A percentile compares a stretch with the other conserved stretches of the same genome.
phyloP scores from a whole-genome alignment of 2,797 vertebrate species.

The Sphenopsis melanotis region DNA sequence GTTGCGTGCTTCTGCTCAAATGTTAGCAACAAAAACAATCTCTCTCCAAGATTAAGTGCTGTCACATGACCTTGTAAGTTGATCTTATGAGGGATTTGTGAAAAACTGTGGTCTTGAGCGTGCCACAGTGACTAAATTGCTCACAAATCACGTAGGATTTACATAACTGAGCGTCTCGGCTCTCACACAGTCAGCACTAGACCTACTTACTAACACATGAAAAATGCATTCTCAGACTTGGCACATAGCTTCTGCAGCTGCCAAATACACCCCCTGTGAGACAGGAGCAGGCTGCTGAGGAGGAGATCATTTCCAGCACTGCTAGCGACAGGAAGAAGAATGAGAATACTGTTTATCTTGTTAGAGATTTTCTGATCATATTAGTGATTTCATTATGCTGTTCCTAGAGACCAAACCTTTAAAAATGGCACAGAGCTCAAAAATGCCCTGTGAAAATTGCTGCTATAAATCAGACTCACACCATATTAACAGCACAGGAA shows the following conservation, averaged over 20 bases:
- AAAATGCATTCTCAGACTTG: slow-evolving; percentile 39
- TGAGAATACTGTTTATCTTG: slow-evolving; percentile 43
- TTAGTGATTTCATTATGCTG: slow-evolving; percentile 47
- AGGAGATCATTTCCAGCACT: slow-evolving; percentile 32
- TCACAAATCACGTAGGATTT: neutral
- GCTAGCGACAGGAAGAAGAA: slow-evolving; percentile 48
- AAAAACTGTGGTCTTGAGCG: neutral
- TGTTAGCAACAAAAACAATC: neutral
- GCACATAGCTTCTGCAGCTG: slow-evolving; percentile 23
- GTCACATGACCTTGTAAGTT: neutral
- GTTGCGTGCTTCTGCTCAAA: neutral
- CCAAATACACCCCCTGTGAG: neutral
- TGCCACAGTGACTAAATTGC: neutral
- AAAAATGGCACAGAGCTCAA: slow-evolving; percentile 11
- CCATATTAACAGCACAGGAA: neutral
- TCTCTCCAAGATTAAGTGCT: neutral
- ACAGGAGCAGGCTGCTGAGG: slow-evolving; percentile 21
- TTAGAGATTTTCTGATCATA: slow-evolving; percentile 54
- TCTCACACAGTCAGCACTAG: neutral
- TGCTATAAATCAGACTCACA: slow-evolving; percentile 22
- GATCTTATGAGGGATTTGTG: neutral
- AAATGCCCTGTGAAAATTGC: slow-evolving; percentile 27
- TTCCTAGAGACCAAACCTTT: slow-evolving; percentile 41
- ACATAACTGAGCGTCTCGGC: neutral
- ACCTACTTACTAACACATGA: slow-evolving; percentile 17